Conservation (phyloP, 2,113 vertebrate genomes). For the Crotalus helleri region DNA sequence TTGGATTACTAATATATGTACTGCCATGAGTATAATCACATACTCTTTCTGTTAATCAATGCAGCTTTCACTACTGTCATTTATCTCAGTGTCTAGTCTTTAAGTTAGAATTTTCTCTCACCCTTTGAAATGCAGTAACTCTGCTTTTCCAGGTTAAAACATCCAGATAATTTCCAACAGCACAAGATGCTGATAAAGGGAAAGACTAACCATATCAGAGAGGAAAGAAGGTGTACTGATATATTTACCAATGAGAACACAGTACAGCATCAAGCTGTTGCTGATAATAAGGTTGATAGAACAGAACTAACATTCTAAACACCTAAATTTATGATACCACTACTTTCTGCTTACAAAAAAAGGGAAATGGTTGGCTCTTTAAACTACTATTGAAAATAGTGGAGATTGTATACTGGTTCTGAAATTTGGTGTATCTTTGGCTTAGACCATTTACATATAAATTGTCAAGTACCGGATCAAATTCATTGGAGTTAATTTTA, state of each 20-base stretch:
- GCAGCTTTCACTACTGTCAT: background rate
- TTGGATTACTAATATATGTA: background rate
- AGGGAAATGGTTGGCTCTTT: background rate
- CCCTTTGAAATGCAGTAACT: background rate
- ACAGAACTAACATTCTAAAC: background rate
- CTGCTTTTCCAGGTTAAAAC: background rate
- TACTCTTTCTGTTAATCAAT: background rate
- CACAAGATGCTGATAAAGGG: background rate
- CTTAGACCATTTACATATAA: background rate
- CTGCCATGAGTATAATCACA: background rate
- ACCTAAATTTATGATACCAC: background rate
- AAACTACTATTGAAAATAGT: background rate
- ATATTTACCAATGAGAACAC: background rate
- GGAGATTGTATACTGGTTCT: background rate
- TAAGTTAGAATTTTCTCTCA: background rate
- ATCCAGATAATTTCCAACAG: background rate
- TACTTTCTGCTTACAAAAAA: background rate
- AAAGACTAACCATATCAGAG: background rate
- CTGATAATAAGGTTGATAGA: background rate
- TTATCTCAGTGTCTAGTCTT: background rate
- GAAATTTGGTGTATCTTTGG: background rate
- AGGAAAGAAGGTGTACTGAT: background rate
- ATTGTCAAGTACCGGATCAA: background rate
- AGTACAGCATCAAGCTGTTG: background rate
- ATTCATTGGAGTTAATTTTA: background rate